Conservation (phyloP, 2,888 invertebrate species). For the Caenorhabditis uteleia region DNA sequence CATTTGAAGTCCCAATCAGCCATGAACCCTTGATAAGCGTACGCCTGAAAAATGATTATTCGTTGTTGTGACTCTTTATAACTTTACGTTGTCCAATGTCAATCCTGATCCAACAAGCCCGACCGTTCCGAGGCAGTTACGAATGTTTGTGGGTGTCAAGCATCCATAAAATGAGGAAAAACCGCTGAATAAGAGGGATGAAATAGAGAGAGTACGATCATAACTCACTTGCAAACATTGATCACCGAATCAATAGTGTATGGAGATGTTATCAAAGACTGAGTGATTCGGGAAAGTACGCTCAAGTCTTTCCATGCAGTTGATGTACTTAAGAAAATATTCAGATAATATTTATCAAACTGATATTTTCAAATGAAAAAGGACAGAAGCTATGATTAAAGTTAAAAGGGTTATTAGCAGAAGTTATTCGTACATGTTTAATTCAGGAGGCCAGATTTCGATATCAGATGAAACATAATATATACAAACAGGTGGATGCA, state of each 20-base stretch:
- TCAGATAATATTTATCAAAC: too few relatives aligned
- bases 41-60: too few relatives aligned
- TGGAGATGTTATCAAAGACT: conserved; percentile 35
- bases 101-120: conserved; percentile 40
- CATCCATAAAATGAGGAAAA: conserved; percentile 46
- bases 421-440: too few relatives aligned
- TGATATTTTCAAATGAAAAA: too few relatives aligned
- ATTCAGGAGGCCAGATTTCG: too few relatives aligned
- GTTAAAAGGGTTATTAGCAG: too few relatives aligned
- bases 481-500: background rate
- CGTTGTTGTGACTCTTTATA: too few relatives aligned
- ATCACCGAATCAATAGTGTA: conserved; percentile 40
- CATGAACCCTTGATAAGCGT: conserved; percentile 40
- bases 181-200: conserved; percentile 32
- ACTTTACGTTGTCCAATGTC: conserved; percentile 1
- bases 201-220: background rate
- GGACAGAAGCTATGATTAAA: too few relatives aligned
- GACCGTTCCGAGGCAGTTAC: conserved; percentile 46
- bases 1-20: conserved; percentile 53
- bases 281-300: conserved; percentile 26
- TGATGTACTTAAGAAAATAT: conserved; percentile 21
- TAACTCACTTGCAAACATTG: conserved; percentile 45
- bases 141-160: conserved; percentile 42
- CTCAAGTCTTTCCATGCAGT: conserved; percentile 32
- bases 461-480: too few relatives aligned